Base-by-base conservation (phyloP, 2,113 vertebrate genomes). In the Motacilla alba region DNA sequence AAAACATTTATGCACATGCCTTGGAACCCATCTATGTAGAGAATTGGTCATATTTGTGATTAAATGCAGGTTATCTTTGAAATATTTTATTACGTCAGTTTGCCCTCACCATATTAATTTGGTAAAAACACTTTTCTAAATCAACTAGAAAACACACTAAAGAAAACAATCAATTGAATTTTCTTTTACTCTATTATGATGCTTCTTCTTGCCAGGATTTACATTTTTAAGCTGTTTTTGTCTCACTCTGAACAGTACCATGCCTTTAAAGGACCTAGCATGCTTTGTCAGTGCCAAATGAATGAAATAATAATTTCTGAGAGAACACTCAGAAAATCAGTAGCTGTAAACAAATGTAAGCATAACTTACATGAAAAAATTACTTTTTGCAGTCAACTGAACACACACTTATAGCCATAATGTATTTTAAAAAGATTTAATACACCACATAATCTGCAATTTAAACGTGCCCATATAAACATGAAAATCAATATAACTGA, bases 261-360 rank as follows among this genome's bases (percentile, higher is more conserved):
- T 24, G 35, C 14, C 30, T 85, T 84, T 81, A 90, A 80, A 94
- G 18, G n/a, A 80, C 9, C 7, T 17, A 63, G 19, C 10, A 41
- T 66, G 63, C 58, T 74, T 88, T 92, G 47, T 46, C 44, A 75
- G 37, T 58, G 35, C 18, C 53, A 78, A 67, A 74, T 19, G 22
- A 86, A 14, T 49, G 80, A 55, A 43, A 59, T n/a, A 15, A 60
- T 49, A 83, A 79, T 64, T 76, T 83, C 83, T 53, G 49, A 95
- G 72, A 60, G 56, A 80, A 74, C 18, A 78, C 17, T 78, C 26
- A 77, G 62, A 93, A 63, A 84, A 94, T 89, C 30, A 53, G 77
- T 80, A 96, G 78, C 8, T 74, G 89, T 39, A 94, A 95, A 89
- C 31, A 86, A 89, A 95, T 77, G 55, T 60, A 83, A 95, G 68